A percentile compares a stretch with the other conserved stretches of the same genome.
Evolutionary conservation across 1,140 invertebrate genomes (phyloP).

Genomic region (Calephelis virginiensis): DNA sequence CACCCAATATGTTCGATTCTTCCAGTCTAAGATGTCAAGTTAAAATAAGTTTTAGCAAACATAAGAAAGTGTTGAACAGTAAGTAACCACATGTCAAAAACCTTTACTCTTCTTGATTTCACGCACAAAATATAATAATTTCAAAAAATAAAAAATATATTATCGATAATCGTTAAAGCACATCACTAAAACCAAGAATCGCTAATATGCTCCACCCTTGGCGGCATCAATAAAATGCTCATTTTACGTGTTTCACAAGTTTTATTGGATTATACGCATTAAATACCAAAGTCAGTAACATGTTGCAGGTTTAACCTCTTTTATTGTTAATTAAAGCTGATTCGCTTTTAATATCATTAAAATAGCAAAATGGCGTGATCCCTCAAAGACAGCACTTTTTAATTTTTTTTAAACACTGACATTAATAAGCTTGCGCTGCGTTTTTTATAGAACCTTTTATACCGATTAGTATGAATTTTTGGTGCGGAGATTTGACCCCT

Average conservation of each 20-base stretch:
- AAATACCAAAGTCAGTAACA: not conserved
- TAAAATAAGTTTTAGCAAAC: too few species aligned
- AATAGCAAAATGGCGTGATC: not conserved
- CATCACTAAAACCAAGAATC: not conserved
- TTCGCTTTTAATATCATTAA: not conserved
- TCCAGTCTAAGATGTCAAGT: too few species aligned
- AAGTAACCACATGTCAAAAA: too few species aligned
- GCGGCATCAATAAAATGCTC: constrained; percentile 8
- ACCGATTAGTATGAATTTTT: too few species aligned
- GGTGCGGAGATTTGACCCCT: too few species aligned
- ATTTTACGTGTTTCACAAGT: constrained; percentile 12
- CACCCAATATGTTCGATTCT: too few species aligned
- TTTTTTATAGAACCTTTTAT: too few species aligned
- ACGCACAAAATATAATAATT: not conserved
- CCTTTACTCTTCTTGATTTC: not conserved
- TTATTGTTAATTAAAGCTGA: constrained; percentile 6
- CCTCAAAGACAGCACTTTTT: too few species aligned
- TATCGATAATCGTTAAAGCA: not conserved
- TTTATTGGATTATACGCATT: constrained; percentile 2
- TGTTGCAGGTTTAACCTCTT: not conserved
- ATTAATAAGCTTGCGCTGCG: too few species aligned
- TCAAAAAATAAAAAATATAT: not conserved
- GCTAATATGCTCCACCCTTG: constrained; percentile 5
- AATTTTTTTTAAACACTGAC: too few species aligned
- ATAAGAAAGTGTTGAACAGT: too few species aligned